phyloP scores from a whole-genome alignment of 2,113 vertebrate genomes.

The Seriola rivoliana region DNA sequence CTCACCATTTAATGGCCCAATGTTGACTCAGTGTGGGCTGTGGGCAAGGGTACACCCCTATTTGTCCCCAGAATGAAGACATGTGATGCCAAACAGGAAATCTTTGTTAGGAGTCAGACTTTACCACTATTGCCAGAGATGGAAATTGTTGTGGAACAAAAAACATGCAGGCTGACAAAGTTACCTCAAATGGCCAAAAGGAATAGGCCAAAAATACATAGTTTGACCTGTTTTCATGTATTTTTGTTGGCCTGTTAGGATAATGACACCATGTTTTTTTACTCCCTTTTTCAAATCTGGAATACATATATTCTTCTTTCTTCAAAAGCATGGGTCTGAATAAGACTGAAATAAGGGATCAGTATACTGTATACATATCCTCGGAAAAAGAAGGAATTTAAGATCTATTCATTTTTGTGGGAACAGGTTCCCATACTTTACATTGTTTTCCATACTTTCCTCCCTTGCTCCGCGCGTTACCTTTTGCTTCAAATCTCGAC shows the following conservation, averaged over 20 bases:
- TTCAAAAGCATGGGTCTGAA: not conserved
- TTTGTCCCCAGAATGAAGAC: conserved; percentile 50
- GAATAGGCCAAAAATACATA: conserved; percentile 29
- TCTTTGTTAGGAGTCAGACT: conserved; percentile 43
- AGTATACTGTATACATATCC: not conserved
- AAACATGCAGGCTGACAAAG: conserved; percentile 46
- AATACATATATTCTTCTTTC: not conserved
- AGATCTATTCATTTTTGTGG: not conserved
- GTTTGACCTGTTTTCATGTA: conserved; percentile 7
- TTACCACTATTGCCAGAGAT: conserved; percentile 38
- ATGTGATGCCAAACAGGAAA: conserved; percentile 71
- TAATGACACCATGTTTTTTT: not conserved
- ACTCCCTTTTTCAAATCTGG: not conserved
- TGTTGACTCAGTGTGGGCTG: conserved; percentile 76
- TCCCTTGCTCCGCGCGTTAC: not conserved
- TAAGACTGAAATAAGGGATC: not conserved
- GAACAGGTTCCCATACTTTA: not conserved
- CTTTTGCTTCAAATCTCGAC: not conserved
- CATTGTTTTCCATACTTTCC: not conserved
- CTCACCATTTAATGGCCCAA: conserved; percentile 48
- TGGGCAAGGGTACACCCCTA: conserved; percentile 62
- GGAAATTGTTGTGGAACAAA: conserved; percentile 60
- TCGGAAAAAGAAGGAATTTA: not conserved
- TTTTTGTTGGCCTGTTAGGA: conserved; percentile 37
- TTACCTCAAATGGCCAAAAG: conserved; percentile 16